A percentile compares a stretch with the other conserved stretches of the same genome.
Evolutionary conservation across 2,888 invertebrate species (phyloP).

Genomic region (Eulithis testata): DNA sequence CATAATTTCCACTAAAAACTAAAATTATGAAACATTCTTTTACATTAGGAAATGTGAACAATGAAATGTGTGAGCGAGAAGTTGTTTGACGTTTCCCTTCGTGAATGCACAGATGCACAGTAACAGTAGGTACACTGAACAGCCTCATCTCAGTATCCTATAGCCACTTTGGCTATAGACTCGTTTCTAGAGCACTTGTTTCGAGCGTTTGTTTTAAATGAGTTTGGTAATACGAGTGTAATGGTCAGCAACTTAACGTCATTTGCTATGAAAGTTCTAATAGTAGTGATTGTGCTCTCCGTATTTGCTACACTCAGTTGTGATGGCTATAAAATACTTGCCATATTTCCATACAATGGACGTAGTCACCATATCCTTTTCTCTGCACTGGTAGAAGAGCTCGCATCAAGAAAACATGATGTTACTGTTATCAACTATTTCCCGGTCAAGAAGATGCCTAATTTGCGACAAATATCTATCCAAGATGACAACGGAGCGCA

Average conservation of each 20-base stretch:
- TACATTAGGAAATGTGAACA: too few relatives aligned
- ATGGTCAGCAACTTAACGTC: neutral
- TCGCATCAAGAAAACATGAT: constrained; percentile 57
- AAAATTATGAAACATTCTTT: too few relatives aligned
- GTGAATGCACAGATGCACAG: too few relatives aligned
- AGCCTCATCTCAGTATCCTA: neutral
- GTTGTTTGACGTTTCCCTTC: too few relatives aligned
- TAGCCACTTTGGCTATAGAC: neutral
- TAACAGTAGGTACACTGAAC: too few relatives aligned
- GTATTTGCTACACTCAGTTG: constrained; percentile 23
- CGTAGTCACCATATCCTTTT: constrained; percentile 54
- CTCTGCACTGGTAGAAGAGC: constrained; percentile 51
- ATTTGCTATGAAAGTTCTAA: constrained; percentile 16
- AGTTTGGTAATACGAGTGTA: neutral
- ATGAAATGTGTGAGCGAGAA: too few relatives aligned
- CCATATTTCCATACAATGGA: constrained; percentile 55
- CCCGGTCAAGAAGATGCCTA: constrained; percentile 56
- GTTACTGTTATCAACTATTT: constrained; percentile 63
- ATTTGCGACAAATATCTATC: constrained; percentile 62
- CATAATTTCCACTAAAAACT: too few relatives aligned
- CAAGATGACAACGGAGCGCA: constrained; percentile 35
- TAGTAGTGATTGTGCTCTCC: constrained; percentile 12
- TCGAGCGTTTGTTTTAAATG: neutral
- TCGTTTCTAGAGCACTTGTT: neutral
- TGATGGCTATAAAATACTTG: constrained; percentile 48